Base-by-base conservation (phyloP, 2,888 invertebrate species). In the Drosophila cognata region DNA sequence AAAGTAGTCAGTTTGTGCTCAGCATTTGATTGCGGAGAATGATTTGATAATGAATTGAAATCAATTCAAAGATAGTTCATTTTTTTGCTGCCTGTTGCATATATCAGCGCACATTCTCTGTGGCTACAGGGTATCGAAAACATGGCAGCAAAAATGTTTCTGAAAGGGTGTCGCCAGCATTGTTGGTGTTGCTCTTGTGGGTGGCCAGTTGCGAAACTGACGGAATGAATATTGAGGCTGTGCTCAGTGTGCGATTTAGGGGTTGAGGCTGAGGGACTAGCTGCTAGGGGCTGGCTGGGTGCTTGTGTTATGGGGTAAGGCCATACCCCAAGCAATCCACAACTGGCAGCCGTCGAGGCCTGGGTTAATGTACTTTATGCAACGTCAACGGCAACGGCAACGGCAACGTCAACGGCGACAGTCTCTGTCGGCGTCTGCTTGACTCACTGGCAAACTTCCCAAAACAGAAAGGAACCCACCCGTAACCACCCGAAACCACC, bases 311-410 rank as follows among this genome's bases (percentile, higher is more conserved):
- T 10, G 57, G 36, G 25, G 25, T 36, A 43, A 62, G 66, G 63
- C 70, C 63, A 64, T 64, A 74, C 62, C 48, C 61, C 58, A 57
- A 64, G 58, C 62, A 64, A 80, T 74, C 28, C 41, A 62, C 77
- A 67, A 68, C 66, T 65, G 68, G 35, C 61, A 70, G 28, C 57
- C 25, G 52, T 29, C 43, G 67, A 63, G 70, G 69, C 79, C 76
- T 87, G 88, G 87, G 87, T 87, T 87, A 87, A 87, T 84, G 87
- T 85, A 87, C 87, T 87, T 80, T 88, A 72, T 74, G 71, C 58
- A 63, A 35, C 46, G 35, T 13, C 53, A 33, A 51, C 51, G 51
- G n/a, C 36, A 35, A 25, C 53, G 55, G 16, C 56, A 28, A 52
- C 31, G 51, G 21, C 38, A 35, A 25, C 55, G 55, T 10, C 56